These are phyloP conservation scores for Hydropsyche betteni DNA, from an alignment of 2,888 invertebrate species.

Conservation along the genomic window DNA sequence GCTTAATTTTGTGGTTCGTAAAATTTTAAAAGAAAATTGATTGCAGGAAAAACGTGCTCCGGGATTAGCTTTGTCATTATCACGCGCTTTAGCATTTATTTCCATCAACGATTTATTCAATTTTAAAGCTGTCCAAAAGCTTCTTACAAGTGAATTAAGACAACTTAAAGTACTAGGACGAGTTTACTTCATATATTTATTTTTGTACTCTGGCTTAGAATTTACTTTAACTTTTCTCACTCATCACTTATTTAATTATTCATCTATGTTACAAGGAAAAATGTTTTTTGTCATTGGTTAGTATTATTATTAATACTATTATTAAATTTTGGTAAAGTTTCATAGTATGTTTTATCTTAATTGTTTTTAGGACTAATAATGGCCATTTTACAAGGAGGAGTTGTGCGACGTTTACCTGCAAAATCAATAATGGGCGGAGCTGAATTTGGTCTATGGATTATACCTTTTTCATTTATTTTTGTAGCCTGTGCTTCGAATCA, in stretches of 20 bases:
- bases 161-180: slow-evolving; percentile 75
- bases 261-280: slow-evolving; percentile 96
- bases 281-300: slow-evolving; percentile 93
- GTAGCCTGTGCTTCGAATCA: slow-evolving; percentile 76
- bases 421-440: slow-evolving; percentile 77
- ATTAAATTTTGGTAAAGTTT: neutral
- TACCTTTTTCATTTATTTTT: slow-evolving; percentile 86
- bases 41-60: slow-evolving; percentile 76
- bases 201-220: slow-evolving; percentile 95
- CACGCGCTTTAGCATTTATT: slow-evolving; percentile 68
- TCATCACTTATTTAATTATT: slow-evolving; percentile 89
- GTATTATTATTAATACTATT: slow-evolving; percentile 14
- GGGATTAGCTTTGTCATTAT: slow-evolving; percentile 72
- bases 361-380: slow-evolving; percentile 74
- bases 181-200: slow-evolving; percentile 90
- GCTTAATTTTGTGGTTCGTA: neutral
- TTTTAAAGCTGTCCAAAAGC: slow-evolving; percentile 75
- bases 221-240: slow-evolving; percentile 97
- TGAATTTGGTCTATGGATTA: slow-evolving; percentile 79
- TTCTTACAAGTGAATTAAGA: slow-evolving; percentile 67
- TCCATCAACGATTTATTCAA: slow-evolving; percentile 63
- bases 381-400: slow-evolving; percentile 90
- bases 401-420: slow-evolving; percentile 81
- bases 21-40: slow-evolving; percentile 34
- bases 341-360: neutral